phyloP scores from a whole-genome alignment of 2,113 vertebrate genomes.

The Melanotaenia duboulayi region DNA sequence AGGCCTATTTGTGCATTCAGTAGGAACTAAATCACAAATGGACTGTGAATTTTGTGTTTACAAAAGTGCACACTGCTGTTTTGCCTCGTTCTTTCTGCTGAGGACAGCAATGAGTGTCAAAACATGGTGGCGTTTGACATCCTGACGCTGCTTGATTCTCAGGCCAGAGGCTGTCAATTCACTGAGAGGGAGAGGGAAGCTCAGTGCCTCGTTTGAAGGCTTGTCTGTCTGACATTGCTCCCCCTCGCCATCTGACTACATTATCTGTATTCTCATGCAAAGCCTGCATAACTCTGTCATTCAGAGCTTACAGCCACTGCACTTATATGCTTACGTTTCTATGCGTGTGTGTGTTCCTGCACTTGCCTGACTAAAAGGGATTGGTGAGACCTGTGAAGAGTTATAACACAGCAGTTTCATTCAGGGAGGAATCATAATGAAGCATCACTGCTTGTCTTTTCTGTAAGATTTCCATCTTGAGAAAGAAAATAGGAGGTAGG shows the following conservation, averaged over 20 bases:
- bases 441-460: constrained; percentile 23
- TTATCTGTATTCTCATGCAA: constrained; percentile 71
- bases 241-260: constrained; percentile 64
- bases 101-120: constrained; percentile 78
- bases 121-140: constrained; percentile 70
- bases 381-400: constrained; percentile 18
- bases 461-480: constrained; percentile 17
- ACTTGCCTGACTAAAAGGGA: constrained; percentile 12
- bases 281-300: constrained; percentile 67
- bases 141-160: constrained; percentile 71
- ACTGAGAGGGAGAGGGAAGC: constrained; percentile 48
- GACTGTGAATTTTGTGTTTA: constrained; percentile 67
- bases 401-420: constrained; percentile 40
- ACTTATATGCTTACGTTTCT: constrained; percentile 28
- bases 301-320: constrained; percentile 34
- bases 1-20: constrained; percentile 58
- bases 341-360: constrained; percentile 10
- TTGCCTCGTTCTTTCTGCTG: constrained; percentile 70
- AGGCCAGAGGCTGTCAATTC: constrained; percentile 75
- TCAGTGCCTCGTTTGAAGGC: constrained; percentile 69
- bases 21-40: constrained; percentile 64
- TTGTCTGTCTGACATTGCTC: constrained; percentile 76
- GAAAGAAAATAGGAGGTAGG: constrained; percentile 22
- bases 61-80: constrained; percentile 54
- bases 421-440: constrained; percentile 52